Percentiles rank a stretch among this genome's conserved stretches.
These are phyloP conservation scores for Parazoanthus atlanticus DNA, from an alignment of 92 coral and sea anemone genomes.

Conservation along the genomic window DNA sequence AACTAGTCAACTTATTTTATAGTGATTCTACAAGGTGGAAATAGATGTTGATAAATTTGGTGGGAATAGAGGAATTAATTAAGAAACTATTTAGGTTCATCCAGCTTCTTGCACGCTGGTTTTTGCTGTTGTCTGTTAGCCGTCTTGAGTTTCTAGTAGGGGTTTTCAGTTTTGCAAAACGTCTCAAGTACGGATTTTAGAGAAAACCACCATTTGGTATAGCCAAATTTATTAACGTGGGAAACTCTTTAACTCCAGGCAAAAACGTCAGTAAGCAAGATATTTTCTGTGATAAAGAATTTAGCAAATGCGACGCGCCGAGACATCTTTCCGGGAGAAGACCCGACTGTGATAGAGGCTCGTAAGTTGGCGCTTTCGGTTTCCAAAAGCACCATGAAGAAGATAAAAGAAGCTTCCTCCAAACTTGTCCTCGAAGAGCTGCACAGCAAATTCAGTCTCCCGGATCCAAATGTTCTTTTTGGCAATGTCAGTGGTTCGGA, in stretches of 20 bases:
- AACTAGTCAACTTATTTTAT: no score
- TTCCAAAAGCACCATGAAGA: not conserved
- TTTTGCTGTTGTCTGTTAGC: no score
- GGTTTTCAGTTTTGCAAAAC: no score
- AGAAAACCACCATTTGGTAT: no score
- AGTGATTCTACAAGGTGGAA: no score
- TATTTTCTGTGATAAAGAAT: not conserved
- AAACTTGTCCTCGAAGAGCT: not conserved
- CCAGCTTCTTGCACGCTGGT: no score
- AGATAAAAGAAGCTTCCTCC: not conserved
- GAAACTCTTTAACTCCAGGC: not conserved
- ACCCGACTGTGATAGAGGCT: not conserved
- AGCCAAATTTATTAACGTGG: not conserved
- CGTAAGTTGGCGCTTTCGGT: not conserved
- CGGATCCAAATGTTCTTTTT: constrained; percentile 9
- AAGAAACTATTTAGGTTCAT: no score
- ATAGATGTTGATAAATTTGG: no score
- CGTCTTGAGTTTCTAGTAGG: no score
- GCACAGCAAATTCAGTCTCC: not conserved
- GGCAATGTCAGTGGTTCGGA: not conserved
- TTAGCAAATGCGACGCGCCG: not conserved
- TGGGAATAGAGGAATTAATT: no score
- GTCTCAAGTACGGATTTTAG: no score
- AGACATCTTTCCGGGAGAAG: not conserved
- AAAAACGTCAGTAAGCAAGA: not conserved